Evolutionary conservation across 2,113 vertebrate species (phyloP), one percentile per base, ranked within the genome.

Genomic region (Albula glossodonta): DNA sequence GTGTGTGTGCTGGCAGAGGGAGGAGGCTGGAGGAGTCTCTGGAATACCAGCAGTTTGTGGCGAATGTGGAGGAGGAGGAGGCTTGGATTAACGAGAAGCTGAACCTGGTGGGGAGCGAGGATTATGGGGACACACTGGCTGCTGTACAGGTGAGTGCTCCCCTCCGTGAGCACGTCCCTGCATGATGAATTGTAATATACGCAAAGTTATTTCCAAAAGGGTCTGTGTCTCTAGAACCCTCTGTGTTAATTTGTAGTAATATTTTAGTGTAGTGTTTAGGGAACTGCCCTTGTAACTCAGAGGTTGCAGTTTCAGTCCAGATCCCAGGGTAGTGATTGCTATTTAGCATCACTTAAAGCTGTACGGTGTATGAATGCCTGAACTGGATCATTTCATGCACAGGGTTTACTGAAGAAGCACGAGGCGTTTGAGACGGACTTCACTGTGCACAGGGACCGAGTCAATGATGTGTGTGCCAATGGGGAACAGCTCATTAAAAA

Each of bases 41-140:
- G 90, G 98, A 99, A 51, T 99, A 99, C 90, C 98, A 99, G 95
- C 98, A 99, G 90, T 99, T 99, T 88, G 99, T 99, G 86, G 98
- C 99, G 3, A 99, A 99, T 0, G 98, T 99, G 89, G 99, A 99
- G 83, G 99, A 99, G 85, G 99, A 99, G 84, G 99, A 99, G 91
- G 98, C 99, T 7, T 99, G 99, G 99, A 99, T 99, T 91, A 99
- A 99, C 80, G 99, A 99, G 95, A 99, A 99, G 80, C 95, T 99
- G 95, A 99, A 99, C 0, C 88, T 99, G 80, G 98, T 99, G 51
- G 98, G 97, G 83, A 99, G 98, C 0, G 98, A 99, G 84, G 99
- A 99, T 85, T 99, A 99, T 0, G 99, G 99, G n/a, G 99, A 99
- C 86, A 99, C 98, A 0, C 96, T 99, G 81, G 97, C 97, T 48